phyloP scores from a whole-genome alignment of 2,113 vertebrate genomes.

The Campylomormyrus numenius region DNA sequence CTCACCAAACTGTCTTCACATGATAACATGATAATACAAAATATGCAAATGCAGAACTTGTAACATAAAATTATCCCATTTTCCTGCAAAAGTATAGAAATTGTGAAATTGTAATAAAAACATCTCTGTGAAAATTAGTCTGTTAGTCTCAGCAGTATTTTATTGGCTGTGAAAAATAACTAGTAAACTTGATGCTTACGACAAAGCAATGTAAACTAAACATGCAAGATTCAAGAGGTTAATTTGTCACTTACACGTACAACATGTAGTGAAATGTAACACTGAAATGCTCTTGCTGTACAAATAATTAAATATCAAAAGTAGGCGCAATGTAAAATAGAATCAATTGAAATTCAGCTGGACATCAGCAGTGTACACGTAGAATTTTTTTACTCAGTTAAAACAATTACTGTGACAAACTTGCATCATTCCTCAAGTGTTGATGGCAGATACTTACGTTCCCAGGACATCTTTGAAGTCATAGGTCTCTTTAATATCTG shows the following conservation, averaged over 20 bases:
- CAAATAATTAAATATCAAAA: neutral
- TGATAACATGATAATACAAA: neutral
- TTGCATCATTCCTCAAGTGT: neutral
- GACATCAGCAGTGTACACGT: neutral
- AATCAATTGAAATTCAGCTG: neutral
- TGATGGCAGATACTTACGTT: slow-evolving; percentile 57
- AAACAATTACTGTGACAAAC: neutral
- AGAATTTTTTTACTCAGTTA: neutral
- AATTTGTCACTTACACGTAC: neutral
- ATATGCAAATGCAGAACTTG: neutral
- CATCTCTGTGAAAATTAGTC: neutral
- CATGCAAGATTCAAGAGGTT: neutral
- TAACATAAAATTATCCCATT: neutral
- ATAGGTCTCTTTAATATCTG: slow-evolving; percentile 68
- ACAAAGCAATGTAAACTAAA: neutral
- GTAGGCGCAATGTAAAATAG: neutral
- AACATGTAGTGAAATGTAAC: neutral
- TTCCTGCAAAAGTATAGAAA: neutral
- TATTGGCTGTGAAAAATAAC: neutral
- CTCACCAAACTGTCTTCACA: neutral
- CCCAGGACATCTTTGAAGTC: slow-evolving; percentile 72
- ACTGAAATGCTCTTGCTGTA: neutral
- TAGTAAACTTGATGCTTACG: neutral
- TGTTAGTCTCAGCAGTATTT: neutral
- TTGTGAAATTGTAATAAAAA: neutral